Evolutionary conservation across 2,113 vertebrate species (phyloP), one percentile per base, ranked within the genome.

Genomic region (Anoplopoma fimbria): DNA sequence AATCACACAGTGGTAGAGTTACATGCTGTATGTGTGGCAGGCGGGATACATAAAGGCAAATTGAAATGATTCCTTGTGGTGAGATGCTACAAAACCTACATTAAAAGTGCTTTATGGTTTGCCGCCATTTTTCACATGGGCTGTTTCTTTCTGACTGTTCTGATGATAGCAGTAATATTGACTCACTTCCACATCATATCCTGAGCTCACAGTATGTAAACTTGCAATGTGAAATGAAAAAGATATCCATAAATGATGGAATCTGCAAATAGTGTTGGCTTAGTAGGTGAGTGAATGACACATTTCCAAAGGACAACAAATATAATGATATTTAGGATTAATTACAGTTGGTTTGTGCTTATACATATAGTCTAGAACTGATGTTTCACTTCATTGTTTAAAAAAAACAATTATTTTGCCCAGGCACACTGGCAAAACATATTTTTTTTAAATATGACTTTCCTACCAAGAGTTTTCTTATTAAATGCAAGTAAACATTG

Each of bases 1-100:
- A 82, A 90, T 91, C 75, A 78, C 63, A 47, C 15, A 40, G n/a
- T 65, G 87, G 47, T 85, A 69, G 75, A 74, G 87, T 91, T 87
- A 83, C 92, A 29, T 23, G 0, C 38, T 10, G 10, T 9, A 55
- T 19, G 60, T 27, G 68, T 34, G 36, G 57, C 69, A 62, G 77
- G 63, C 31, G 15, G 45, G 34, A 84, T 75, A 79, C 69, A 88
- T 89, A 21, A 61, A 23, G 21, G 71, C 58, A 64, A 31, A 78
- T 58, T 60, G 62, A 87, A 82, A 72, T 72, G 27, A 34, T 78
- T 58, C 27, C 60, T 69, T 76, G 75, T 73, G 80, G 65, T 75
- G 2, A 0, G n/a, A 12, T n/a, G 36, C 70, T 58, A 62, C 67
- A 80, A 64, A 38, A 19, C 58, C 58, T 72, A 42, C 72, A 74